Evolutionary conservation across 2,797 vertebrate genomes (phyloP), one percentile per base, ranked within the genome.

Genomic region (Pristis pectinata): DNA sequence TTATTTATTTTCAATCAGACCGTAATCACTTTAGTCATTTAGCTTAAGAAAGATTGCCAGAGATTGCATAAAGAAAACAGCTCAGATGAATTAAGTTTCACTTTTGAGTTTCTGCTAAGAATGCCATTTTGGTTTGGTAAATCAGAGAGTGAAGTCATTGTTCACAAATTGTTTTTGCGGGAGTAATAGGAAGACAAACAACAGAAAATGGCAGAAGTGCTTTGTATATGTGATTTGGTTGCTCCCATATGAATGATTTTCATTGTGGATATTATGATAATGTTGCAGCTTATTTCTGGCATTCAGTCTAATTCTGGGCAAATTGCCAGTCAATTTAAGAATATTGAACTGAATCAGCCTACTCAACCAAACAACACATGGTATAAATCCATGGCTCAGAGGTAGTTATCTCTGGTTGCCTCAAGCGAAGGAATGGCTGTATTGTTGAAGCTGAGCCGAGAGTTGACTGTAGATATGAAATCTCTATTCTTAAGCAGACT

Each of bases 221-320:
- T 53, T 53, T 94, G 92, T 94, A 94, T 74, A n/a, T 94, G 92
- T 74, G 70, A 94, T 49, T 94, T 94, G 92, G 92, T 76, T 94
- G 92, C 70, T 94, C 92, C 92, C 92, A 76, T 74, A 76, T 94
- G 92, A 94, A 94, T 94, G 92, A 94, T 94, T 76, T 94, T 98
- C 98, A 98, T 98, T 98, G 97, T 98, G 97, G 97, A 98, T 98
- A 98, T 97, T 98, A 97, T 97, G 97, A 97, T 97, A 98, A 97
- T 98, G 97, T 97, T 97, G 97, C 97, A 97, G 97, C 97, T 98
- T 98, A 98, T 98, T 98, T 98, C 97, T 97, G 97, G 97, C 97
- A 97, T 98, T 98, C 97, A 98, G 97, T 97, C 97, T 98, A 98
- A 98, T 98, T 97, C 97, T 97, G 97, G 97, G 97, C 97, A 98